These are phyloP conservation scores for Tetranychus truncatus DNA, from an alignment of 2,888 invertebrate species.

Conservation along the genomic window DNA sequence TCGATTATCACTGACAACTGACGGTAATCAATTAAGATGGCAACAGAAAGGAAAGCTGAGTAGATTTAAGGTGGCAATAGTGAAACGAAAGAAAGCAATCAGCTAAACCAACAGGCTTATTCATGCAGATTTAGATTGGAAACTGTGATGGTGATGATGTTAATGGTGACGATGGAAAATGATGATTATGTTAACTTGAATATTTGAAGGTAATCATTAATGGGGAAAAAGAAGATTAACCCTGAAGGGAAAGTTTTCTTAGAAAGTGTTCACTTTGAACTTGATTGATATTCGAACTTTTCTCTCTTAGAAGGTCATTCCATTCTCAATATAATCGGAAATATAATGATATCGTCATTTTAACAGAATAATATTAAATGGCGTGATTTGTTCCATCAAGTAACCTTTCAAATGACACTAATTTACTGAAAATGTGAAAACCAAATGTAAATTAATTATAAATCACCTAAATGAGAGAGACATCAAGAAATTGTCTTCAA, in stretches of 20 bases:
- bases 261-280: not conserved
- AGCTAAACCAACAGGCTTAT: no score
- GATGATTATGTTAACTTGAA: not conserved
- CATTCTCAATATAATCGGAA: no score
- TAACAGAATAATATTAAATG: no score
- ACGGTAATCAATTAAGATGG: not conserved
- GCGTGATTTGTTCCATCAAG: no score
- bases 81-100: not conserved
- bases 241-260: not conserved
- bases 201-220: not conserved
- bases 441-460: no score
- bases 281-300: not conserved
- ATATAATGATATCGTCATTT: no score
- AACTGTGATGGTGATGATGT: not conserved
- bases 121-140: no score
- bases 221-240: not conserved
- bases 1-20: not conserved
- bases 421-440: no score
- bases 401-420: no score
- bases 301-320: not conserved
- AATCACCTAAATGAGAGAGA: no score
- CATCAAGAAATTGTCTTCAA: no score
- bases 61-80: not conserved
- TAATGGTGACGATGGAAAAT: not conserved
- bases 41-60: not conserved